Conservation (phyloP, 2,888 invertebrate genomes). For the Caenorhabditis angaria region DNA sequence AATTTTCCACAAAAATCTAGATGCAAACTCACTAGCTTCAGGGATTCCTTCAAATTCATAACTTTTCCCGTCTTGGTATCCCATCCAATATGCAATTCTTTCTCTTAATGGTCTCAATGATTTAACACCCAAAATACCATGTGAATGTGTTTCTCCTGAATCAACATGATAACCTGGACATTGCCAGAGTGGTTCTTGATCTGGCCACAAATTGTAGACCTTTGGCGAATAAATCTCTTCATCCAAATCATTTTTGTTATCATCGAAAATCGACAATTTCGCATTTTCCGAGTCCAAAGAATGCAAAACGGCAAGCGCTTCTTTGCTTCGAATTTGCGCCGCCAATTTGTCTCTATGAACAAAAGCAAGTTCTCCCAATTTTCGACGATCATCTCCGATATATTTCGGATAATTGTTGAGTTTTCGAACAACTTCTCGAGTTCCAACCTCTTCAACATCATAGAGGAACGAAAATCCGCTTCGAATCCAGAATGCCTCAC, state of each 20-base stretch:
- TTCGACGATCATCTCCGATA: constrained; percentile 66
- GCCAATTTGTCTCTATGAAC: constrained; percentile 65
- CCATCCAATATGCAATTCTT: constrained; percentile 55
- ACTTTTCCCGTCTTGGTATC: constrained; percentile 19
- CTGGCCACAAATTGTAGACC: constrained; percentile 66
- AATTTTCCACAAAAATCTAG: neutral
- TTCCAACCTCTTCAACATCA: constrained; percentile 52
- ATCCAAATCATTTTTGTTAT: constrained; percentile 12
- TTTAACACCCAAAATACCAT: constrained; percentile 61
- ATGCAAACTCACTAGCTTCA: constrained; percentile 42
- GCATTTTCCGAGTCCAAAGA: constrained; percentile 35
- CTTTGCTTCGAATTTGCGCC: constrained; percentile 54
- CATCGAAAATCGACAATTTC: constrained; percentile 24
- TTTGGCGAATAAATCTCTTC: constrained; percentile 61
- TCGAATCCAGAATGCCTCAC: constrained; percentile 70
- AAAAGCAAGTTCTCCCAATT: constrained; percentile 69
- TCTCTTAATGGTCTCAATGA: constrained; percentile 54
- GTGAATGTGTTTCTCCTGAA: constrained; percentile 59
- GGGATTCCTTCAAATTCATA: constrained; percentile 18
- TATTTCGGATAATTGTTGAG: constrained; percentile 53
- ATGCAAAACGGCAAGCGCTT: constrained; percentile 41
- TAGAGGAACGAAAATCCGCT: constrained; percentile 68
- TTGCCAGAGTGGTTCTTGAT: constrained; percentile 68
- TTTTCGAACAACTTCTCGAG: constrained; percentile 30
- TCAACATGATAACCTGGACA: constrained; percentile 70